Evolutionary conservation across 2,888 invertebrate species (phyloP).

Genomic region (Clanis bilineata): DNA sequence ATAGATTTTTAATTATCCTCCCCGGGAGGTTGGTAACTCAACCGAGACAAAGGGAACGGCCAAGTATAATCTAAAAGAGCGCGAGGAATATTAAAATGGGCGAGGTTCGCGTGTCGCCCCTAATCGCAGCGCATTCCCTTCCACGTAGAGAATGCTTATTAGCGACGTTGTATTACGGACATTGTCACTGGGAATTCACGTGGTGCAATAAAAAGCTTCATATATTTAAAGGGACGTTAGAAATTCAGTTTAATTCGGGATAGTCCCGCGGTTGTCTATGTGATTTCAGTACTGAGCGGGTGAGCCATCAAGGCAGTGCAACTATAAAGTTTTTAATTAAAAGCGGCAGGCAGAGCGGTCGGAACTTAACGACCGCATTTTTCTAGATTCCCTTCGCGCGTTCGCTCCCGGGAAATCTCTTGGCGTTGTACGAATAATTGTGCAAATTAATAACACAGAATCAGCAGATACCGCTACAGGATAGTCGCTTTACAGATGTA

Average conservation of each 20-base stretch:
- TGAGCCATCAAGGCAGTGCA: conserved; percentile 51
- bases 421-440: conserved; percentile 67
- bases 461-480: conserved; percentile 47
- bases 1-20: conserved; percentile 34
- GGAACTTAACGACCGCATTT: conserved; percentile 73
- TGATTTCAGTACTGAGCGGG: conserved; percentile 40
- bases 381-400: conserved; percentile 65
- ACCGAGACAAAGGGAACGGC: conserved; percentile 32
- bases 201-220: conserved; percentile 16
- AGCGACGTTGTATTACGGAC: conserved; percentile 19
- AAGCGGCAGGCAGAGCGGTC: conserved; percentile 50
- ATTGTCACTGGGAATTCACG: background rate
- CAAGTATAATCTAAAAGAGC: conserved; percentile 40
- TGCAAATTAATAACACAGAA: conserved; percentile 70
- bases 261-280: conserved; percentile 33
- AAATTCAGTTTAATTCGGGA: conserved; percentile 29
- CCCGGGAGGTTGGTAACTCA: conserved; percentile 26
- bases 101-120: conserved; percentile 32
- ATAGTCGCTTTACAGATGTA: conserved; percentile 49
- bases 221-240: conserved; percentile 16
- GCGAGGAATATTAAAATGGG: conserved; percentile 43
- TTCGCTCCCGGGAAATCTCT: conserved; percentile 67
- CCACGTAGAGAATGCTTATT: conserved; percentile 32
- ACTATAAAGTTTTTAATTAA: conserved; percentile 78
- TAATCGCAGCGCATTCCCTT: conserved; percentile 37